phyloP scores from a whole-genome alignment of 1,140 invertebrate genomes.

The Gerris buenoi region DNA sequence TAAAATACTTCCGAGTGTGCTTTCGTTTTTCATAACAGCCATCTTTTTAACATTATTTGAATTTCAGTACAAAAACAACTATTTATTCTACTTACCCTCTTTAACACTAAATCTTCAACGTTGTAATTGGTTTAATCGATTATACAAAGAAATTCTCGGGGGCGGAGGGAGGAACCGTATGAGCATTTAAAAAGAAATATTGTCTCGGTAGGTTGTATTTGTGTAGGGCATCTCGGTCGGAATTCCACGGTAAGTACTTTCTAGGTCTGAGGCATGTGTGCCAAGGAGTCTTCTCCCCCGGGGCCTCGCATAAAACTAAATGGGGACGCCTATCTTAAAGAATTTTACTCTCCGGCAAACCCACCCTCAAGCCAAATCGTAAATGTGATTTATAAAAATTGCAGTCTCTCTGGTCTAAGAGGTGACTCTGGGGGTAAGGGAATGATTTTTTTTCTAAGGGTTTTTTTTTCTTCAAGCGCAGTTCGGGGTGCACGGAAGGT shows the following conservation, averaged over 20 bases:
- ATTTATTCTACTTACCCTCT: no score
- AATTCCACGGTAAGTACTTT: conserved; percentile 9
- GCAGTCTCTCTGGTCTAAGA: no score
- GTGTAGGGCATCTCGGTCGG: neutral
- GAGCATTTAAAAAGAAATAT: neutral
- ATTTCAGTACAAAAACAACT: no score
- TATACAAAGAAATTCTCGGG: neutral
- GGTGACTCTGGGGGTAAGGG: conserved; percentile 10
- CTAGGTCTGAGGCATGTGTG: conserved; percentile 6
- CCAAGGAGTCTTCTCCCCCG: neutral
- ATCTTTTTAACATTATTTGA: no score
- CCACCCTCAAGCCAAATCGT: conserved; percentile 8
- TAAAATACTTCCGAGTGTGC: no score
- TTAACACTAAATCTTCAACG: no score
- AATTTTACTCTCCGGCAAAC: conserved; percentile 13
- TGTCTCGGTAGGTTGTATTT: neutral
- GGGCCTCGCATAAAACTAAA: conserved; percentile 11
- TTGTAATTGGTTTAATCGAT: neutral
- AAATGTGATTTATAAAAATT: conserved; percentile 20
- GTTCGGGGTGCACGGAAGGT: neutral
- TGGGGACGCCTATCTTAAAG: conserved; percentile 14
- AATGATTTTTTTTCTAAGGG: no score
- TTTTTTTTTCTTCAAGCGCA: neutral
- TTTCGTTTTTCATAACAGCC: no score
- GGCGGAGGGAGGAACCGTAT: neutral